phyloP scores from a whole-genome alignment of 2,888 invertebrate genomes.

The Danaus chrysippus region DNA sequence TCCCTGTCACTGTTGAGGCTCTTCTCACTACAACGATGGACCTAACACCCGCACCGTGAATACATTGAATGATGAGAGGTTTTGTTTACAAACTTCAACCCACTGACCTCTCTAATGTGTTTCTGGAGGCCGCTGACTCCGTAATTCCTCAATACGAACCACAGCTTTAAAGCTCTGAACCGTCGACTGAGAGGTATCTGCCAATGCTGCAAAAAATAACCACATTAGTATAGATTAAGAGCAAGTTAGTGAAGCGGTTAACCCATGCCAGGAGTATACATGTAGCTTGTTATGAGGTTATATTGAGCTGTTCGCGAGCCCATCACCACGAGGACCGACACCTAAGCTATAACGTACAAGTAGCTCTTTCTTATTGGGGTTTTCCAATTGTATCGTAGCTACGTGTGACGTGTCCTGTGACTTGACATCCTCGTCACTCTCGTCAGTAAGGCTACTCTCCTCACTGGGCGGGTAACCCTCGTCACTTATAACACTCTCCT shows the following conservation, averaged over 20 bases:
- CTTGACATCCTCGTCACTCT: conserved; percentile 39
- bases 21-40: too few relatives aligned
- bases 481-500: conserved; percentile 21
- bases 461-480: conserved; percentile 32
- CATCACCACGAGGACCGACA: conserved; percentile 16
- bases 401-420: conserved; percentile 59
- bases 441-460: conserved; percentile 30
- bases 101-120: conserved; percentile 91
- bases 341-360: conserved; percentile 52
- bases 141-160: conserved; percentile 97
- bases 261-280: too few relatives aligned
- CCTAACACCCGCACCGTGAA: too few relatives aligned
- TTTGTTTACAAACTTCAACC: too few relatives aligned
- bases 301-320: too few relatives aligned
- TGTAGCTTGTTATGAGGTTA: neutral
- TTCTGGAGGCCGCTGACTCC: conserved; percentile 94
- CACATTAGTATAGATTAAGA: neutral
- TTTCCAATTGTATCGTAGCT: conserved; percentile 61
- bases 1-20: too few relatives aligned
- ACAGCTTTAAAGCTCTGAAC: conserved; percentile 95
- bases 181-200: conserved; percentile 96
- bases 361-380: conserved; percentile 61
- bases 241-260: too few relatives aligned
- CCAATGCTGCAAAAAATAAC: conserved; percentile 87
- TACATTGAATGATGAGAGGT: too few relatives aligned